Conservation (phyloP, 2,797 vertebrate genomes). For the Sebastes diaconus region DNA sequence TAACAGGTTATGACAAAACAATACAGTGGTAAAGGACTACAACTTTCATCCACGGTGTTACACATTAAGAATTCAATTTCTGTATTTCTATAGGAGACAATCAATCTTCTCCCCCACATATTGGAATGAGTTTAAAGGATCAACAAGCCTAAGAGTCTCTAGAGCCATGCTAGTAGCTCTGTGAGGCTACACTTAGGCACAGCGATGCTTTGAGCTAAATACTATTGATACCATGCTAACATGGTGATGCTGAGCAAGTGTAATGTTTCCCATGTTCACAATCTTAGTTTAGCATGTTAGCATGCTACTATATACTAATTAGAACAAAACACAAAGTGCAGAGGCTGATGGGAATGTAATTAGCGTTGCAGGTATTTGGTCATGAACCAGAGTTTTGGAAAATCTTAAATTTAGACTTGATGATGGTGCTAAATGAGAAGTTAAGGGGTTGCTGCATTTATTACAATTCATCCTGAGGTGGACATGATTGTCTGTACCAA, state of each 20-base stretch:
- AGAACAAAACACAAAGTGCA: not conserved
- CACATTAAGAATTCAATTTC: not conserved
- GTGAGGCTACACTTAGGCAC: not conserved
- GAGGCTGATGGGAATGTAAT: too few species aligned
- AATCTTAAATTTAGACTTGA: too few species aligned
- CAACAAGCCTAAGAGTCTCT: not conserved
- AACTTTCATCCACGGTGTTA: not conserved
- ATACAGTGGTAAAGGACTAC: not conserved
- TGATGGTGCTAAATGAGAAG: too few species aligned
- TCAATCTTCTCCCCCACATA: not conserved
- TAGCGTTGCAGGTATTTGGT: too few species aligned
- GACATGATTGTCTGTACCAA: too few species aligned
- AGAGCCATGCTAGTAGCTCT: not conserved
- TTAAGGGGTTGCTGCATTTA: too few species aligned
- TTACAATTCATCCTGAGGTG: too few species aligned
- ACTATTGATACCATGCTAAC: not conserved
- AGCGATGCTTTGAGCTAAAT: not conserved
- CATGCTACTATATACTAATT: not conserved
- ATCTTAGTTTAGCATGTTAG: not conserved
- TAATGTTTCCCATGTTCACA: not conserved
- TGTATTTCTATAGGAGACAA: not conserved
- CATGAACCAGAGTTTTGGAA: too few species aligned
- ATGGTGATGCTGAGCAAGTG: too few species aligned
- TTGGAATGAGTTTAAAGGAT: not conserved
- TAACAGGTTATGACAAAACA: constrained; percentile 4